Conservation (phyloP, 2,888 invertebrate species). For the Stenolophus ochropezus region DNA sequence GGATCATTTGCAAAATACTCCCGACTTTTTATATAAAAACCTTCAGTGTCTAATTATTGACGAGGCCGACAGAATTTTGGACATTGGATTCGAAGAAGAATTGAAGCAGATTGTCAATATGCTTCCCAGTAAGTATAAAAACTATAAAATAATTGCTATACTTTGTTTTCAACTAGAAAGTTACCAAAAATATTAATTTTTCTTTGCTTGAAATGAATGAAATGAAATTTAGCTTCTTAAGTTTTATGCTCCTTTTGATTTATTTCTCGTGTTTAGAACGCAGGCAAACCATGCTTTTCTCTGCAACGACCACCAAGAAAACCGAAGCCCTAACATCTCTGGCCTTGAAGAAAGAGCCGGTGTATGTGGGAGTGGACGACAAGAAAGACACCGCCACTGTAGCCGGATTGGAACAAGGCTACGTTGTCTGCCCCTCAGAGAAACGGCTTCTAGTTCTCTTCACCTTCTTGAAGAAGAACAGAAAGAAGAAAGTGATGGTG, state of each 20-base stretch:
- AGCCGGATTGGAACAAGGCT: slow-evolving; percentile 89
- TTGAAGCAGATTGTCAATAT: slow-evolving; percentile 94
- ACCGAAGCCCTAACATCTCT: slow-evolving; percentile 91
- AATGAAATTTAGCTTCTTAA: too few species aligned
- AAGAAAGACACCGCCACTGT: slow-evolving; percentile 88
- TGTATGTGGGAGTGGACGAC: slow-evolving; percentile 96
- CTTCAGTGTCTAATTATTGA: slow-evolving; percentile 96
- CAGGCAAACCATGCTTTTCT: slow-evolving; percentile 97
- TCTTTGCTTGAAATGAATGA: too few species aligned
- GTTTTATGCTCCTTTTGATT: too few species aligned
- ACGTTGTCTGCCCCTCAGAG: slow-evolving; percentile 96
- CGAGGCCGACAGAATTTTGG: slow-evolving; percentile 98
- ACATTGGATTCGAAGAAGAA: slow-evolving; percentile 98
- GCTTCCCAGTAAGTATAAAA: slow-evolving; percentile 84
- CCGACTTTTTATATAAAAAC: slow-evolving; percentile 94
- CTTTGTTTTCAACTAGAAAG: too few species aligned
- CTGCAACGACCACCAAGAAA: slow-evolving; percentile 95
- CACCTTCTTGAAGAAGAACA: slow-evolving; percentile 97
- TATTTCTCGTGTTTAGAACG: slow-evolving; percentile 80
- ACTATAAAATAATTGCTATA: too few species aligned
- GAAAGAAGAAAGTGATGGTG: slow-evolving; percentile 96
- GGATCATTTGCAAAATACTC: slow-evolving; percentile 93
- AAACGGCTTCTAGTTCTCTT: slow-evolving; percentile 96
- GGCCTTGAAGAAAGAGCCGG: slow-evolving; percentile 94
- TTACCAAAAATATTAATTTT: too few species aligned